phyloP scores from a whole-genome alignment of 2,888 invertebrate species.

The Cataglyphis cursor region DNA sequence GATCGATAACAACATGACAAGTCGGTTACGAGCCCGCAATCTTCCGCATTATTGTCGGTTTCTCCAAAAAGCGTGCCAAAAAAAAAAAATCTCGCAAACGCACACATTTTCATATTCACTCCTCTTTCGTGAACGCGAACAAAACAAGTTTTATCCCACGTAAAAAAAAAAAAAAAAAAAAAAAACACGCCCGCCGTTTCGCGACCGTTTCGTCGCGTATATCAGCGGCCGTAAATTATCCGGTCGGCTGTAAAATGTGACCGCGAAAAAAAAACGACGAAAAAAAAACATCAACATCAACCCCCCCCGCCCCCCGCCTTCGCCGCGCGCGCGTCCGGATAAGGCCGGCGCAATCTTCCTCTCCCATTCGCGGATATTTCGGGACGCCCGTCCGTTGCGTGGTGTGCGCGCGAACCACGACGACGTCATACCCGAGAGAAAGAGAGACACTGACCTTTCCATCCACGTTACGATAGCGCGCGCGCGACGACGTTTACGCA shows the following conservation, averaged over 20 bases:
- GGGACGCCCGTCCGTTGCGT: slow-evolving; percentile 50
- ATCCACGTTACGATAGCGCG: slow-evolving; percentile 77
- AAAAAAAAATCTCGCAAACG: not conserved
- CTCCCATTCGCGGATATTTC: slow-evolving; percentile 69
- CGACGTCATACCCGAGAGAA: slow-evolving; percentile 66
- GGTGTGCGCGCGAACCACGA: slow-evolving; percentile 36
- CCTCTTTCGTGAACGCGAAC: slow-evolving; percentile 1
- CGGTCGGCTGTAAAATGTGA: slow-evolving; percentile 20
- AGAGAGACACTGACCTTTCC: slow-evolving; percentile 82
- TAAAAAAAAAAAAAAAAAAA: slow-evolving; percentile 30
- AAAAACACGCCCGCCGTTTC: not conserved
- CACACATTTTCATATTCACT: not conserved
- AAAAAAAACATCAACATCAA: slow-evolving; percentile 15
- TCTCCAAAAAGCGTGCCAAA: not conserved
- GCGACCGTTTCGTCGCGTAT: slow-evolving; percentile 14
- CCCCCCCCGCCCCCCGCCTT: not conserved
- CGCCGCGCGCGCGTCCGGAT: slow-evolving; percentile 3
- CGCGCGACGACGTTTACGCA: slow-evolving; percentile 72
- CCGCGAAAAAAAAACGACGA: slow-evolving; percentile 17
- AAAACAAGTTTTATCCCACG: not conserved
- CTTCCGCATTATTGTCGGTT: slow-evolving; percentile 10
- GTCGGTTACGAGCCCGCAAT: not conserved
- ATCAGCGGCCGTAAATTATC: slow-evolving; percentile 53
- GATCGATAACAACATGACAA: not conserved
- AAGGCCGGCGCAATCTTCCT: slow-evolving; percentile 31